A percentile compares a stretch with the other conserved stretches of the same genome.
Conservation (phyloP, 2,888 invertebrate genomes). For the Caprella mutica region DNA sequence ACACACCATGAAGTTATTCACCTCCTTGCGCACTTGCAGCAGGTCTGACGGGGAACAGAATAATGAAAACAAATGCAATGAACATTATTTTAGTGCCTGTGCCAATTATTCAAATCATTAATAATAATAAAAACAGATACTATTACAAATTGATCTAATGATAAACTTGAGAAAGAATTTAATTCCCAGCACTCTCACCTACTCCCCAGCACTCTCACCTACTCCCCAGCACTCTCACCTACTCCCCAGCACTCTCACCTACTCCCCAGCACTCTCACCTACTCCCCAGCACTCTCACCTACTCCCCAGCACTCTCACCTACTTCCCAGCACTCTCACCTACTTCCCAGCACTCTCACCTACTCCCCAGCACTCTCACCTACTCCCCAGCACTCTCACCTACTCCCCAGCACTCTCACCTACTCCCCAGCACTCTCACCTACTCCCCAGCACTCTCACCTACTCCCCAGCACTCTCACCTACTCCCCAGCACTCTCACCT, state of each 20-base stretch:
- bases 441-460: neutral
- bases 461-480: constrained; percentile 50
- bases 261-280: neutral
- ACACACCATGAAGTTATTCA: constrained; percentile 14
- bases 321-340: neutral
- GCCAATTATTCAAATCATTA: neutral
- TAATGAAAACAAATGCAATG: neutral
- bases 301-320: constrained; percentile 50
- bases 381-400: constrained; percentile 50
- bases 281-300: neutral
- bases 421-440: neutral
- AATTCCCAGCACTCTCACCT: too few species aligned
- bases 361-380: neutral
- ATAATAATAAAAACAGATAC: neutral
- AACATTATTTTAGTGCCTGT: neutral
- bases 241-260: neutral
- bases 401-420: neutral
- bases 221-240: neutral
- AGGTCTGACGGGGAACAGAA: too few species aligned
- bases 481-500: neutral
- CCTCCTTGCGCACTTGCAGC: constrained; percentile 24
- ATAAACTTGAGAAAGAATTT: too few species aligned
- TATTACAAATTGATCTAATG: neutral
- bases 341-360: neutral
- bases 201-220: neutral